Base-by-base conservation (phyloP, 1,140 invertebrate genomes). In the Rhyzopertha dominica region DNA sequence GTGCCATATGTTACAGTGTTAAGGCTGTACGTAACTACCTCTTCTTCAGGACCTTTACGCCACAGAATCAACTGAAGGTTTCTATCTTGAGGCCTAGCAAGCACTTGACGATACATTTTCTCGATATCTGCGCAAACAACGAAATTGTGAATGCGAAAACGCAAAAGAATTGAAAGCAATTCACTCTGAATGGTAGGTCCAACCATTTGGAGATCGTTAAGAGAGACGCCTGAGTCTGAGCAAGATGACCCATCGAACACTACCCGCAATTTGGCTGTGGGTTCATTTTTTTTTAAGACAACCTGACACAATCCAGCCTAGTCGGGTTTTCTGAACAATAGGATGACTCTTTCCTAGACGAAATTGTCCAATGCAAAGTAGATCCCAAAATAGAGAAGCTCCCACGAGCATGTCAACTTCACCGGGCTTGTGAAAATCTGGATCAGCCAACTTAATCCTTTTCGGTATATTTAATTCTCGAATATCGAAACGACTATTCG, bases 71-170 rank as follows among this genome's bases (percentile, higher is more conserved):
- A 42, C 41, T 66, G 63, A 10, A 59, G 40, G 22, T 57, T 31
- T 22, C 28, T 13, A 42, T 63, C 53, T 23, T 54, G 42, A 26
- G 7, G 7, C 7, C 14, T 7, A 10, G 7, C 30, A 5, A 32
- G 28, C n/a, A 68, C 51, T 47, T 68, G 62, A 5, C 61, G 38
- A 35, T 66, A 71, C 53, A 66, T 67, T 43, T 69, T 61, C n/a
- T 52, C 49, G 5, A 69, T 55, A 40, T 72, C 69, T 9, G 60
- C 58, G 12, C 53, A 49, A 13, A 73, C 51, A 18, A 59, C 62
- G 20, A 65, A 36, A 12, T 28, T 46, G 41, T 66, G 54, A 23
- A 42, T 45, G 23, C 70, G 34, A 58, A 68, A 72, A 31, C 65
- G 59, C 16, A 73, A 49, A 4, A 72, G 18, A 34, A 70, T 51